Evolutionary conservation across 92 coral and sea anemone species (phyloP), one percentile per base, ranked within the genome.

Genomic region (Blastomussa wellsi): DNA sequence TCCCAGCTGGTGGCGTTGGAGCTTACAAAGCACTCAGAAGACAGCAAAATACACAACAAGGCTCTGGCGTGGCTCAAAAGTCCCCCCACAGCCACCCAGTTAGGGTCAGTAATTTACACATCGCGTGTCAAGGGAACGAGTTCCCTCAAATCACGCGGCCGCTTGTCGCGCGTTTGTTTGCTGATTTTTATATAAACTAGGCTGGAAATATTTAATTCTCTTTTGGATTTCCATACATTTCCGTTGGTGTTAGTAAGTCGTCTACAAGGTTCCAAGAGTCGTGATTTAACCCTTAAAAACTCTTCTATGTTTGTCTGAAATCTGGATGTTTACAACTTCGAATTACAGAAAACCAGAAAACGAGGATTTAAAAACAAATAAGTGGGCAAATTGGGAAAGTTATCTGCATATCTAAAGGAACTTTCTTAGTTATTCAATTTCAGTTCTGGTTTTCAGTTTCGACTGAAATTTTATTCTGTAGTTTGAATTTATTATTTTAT

Each of bases 1-100:
- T 81, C 98, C 2, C 99, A 96, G 89, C 91, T 96, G 51, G 95
- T 93, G 44, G 98, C 99, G 31, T 86, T 96, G 67, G 97, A 94
- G 70, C 87, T 96, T 42, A 93, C 97, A 29, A 94, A 96, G 73
- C 99, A 93, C 28, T 89, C 99, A 75, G 95, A 96, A 89, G 92
- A 90, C 14, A 91, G 95, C 78, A 96, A 96, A 66, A 91, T 96
- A 65, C 93, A 91, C 94, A 91, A 87, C 76, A 96, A 94, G 68
- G 92, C 99, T 7, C 83, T 96, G 65, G 87, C 95, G 0, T 96
- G 99, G 99, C 88, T 96, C 35, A 95, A 91, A 60, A 88, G 90
- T 62, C 99, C 99, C 16, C 99, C 99, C 15, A 81, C 95, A 10
- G 94, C 99, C 10, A 66, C 96, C 32, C 99, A 96, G 74, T 90